Base-by-base conservation (phyloP, 1,140 invertebrate species). In the Parapsyche elsis region DNA sequence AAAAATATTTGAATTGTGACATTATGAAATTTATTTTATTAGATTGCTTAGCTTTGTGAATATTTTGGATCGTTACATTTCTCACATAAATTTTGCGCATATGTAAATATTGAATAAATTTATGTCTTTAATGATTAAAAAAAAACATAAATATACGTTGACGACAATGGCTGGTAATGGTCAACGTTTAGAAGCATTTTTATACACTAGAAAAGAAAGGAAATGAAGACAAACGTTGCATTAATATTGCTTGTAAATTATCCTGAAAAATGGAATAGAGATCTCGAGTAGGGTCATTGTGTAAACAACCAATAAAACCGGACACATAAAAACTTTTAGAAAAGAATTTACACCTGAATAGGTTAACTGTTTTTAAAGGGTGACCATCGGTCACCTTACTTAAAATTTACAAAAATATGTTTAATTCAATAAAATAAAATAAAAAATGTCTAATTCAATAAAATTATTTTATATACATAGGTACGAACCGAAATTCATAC, bases 281-380 rank as follows among this genome's bases (percentile, higher is more conserved):
- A 71, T 70, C 26, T 75, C 30, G 26, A 76, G 16, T 76, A 7
- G 30, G 30, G 79, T 80, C 81, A 79, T 80, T 82, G 81, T 82
- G 81, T 79, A 80, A 80, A 82, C 77, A 82, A 61, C 61, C 30
- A 67, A 77, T 74, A 80, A 76, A 80, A 78, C 23, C 76, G 53
- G 75, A 30, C 46, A 61, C 44, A 46, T 16, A 61, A 67, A 75
- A 16, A 38, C 14, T 16, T 26, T 30, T 73, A 4, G 30, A 73
- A 75, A 44, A 45, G 64, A 49, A 71, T 82, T 80, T 73, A 61
- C 79, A 78, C 71, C 44, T 70, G 44, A 82, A 82, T 80, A 45
- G 76, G 30, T 79, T 70, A 57, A 26, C 23, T 70, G 19, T 46
- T 71, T 21, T 76, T 16, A 61, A 76, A 49, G 49, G 78, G 78